Conservation (phyloP, 2,888 invertebrate genomes). For the Heliconius charithonia region DNA sequence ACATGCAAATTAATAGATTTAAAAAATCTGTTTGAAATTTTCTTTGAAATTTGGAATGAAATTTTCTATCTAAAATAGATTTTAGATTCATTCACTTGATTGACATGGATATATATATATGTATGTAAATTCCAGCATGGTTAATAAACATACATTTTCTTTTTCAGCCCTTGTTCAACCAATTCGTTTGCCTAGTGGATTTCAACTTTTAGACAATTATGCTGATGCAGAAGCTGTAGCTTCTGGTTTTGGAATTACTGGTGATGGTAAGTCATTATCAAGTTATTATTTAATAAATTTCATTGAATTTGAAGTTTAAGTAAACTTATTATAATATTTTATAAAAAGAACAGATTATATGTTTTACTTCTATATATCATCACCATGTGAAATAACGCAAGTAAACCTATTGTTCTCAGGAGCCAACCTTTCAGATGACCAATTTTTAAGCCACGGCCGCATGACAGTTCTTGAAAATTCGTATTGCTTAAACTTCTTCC, state of each 20-base stretch:
- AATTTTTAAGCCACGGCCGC: slow-evolving; percentile 45
- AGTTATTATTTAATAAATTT: too few species aligned
- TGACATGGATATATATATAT: not conserved
- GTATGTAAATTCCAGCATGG: not conserved
- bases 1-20: not conserved
- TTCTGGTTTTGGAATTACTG: slow-evolving; percentile 34
- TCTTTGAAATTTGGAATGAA: not conserved
- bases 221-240: slow-evolving; percentile 21
- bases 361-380: not conserved
- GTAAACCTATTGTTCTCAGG: slow-evolving; percentile 35
- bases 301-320: too few species aligned
- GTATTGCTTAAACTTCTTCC: slow-evolving; percentile 47
- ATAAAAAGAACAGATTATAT: not conserved
- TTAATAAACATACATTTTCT: not conserved
- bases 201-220: slow-evolving; percentile 22
- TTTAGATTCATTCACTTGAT: too few species aligned
- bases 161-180: slow-evolving; percentile 31
- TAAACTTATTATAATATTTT: too few species aligned
- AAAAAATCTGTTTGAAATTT: not conserved
- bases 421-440: slow-evolving; percentile 33
- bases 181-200: slow-evolving; percentile 23
- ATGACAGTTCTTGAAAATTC: slow-evolving; percentile 49
- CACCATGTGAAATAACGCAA: not conserved
- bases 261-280: slow-evolving; percentile 27
- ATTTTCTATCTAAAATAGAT: not conserved